Conservation (phyloP, 2,797 vertebrate species). For the Menidia menidia region DNA sequence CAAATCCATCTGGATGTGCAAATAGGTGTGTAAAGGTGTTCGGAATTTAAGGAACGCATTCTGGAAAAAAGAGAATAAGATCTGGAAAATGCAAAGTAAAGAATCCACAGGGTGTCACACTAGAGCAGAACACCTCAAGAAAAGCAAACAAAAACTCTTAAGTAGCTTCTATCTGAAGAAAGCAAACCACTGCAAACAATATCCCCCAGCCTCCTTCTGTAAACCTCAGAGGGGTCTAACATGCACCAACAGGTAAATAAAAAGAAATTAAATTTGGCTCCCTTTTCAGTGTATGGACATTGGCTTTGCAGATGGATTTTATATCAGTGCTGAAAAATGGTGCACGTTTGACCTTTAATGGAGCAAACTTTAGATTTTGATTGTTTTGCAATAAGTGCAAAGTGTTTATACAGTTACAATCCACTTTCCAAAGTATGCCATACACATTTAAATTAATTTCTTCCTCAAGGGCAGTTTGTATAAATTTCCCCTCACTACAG, state of each 20-base stretch:
- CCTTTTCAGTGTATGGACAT: too few species aligned
- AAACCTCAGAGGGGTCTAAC: neutral
- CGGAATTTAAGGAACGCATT: too few species aligned
- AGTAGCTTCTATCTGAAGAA: neutral
- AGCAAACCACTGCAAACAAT: neutral
- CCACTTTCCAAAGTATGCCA: slow-evolving; percentile 20
- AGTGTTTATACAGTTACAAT: slow-evolving; percentile 25
- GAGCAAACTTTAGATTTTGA: neutral
- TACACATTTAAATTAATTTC: slow-evolving; percentile 34
- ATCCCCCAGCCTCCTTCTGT: neutral
- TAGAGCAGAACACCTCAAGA: neutral
- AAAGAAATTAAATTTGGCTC: too few species aligned
- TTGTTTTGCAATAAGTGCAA: slow-evolving; percentile 35
- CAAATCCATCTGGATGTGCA: too few species aligned
- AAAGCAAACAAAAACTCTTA: neutral
- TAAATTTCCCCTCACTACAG: slow-evolving; percentile 25
- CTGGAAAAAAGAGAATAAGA: neutral
- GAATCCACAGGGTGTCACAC: neutral
- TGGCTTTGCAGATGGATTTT: too few species aligned
- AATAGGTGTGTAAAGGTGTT: too few species aligned
- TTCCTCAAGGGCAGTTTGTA: slow-evolving; percentile 34
- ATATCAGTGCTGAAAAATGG: neutral
- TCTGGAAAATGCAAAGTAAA: neutral
- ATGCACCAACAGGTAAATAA: neutral
- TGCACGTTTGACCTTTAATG: neutral